phyloP scores from a whole-genome alignment of 2,113 vertebrate genomes.

The Spheniscus mendiculus region DNA sequence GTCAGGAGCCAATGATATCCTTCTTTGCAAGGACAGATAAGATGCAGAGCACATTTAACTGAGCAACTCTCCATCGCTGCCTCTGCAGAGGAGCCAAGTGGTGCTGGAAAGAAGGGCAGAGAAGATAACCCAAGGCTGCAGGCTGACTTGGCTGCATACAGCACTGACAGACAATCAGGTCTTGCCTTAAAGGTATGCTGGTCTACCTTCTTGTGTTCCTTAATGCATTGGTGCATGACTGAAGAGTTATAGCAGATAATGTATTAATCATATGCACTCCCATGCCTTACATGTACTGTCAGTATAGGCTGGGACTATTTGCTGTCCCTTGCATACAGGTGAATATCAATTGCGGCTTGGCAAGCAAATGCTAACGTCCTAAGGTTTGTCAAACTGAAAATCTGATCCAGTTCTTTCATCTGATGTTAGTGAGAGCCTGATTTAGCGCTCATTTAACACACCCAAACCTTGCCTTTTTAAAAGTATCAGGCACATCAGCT shows the following conservation, averaged over 20 bases:
- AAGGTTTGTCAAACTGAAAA: neutral
- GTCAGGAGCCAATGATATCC: neutral
- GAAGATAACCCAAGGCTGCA: neutral
- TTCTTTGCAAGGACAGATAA: neutral
- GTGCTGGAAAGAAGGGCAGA: neutral
- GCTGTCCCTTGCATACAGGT: neutral
- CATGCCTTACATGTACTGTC: neutral
- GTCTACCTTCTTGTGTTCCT: neutral
- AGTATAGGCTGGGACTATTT: neutral
- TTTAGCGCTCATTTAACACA: neutral
- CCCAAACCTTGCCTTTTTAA: neutral
- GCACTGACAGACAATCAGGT: neutral
- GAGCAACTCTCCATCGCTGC: neutral
- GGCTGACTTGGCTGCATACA: neutral
- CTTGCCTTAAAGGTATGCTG: neutral
- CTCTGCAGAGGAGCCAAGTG: neutral
- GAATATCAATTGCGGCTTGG: neutral
- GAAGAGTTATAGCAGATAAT: neutral
- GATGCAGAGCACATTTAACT: neutral
- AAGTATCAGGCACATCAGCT: neutral
- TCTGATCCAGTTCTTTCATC: neutral
- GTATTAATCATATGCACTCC: neutral
- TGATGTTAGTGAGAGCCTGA: neutral
- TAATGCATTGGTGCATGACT: neutral
- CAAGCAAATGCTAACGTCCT: neutral